Evolutionary conservation across 2,888 invertebrate genomes (phyloP).

Genomic region (Campoplex capitator): DNA sequence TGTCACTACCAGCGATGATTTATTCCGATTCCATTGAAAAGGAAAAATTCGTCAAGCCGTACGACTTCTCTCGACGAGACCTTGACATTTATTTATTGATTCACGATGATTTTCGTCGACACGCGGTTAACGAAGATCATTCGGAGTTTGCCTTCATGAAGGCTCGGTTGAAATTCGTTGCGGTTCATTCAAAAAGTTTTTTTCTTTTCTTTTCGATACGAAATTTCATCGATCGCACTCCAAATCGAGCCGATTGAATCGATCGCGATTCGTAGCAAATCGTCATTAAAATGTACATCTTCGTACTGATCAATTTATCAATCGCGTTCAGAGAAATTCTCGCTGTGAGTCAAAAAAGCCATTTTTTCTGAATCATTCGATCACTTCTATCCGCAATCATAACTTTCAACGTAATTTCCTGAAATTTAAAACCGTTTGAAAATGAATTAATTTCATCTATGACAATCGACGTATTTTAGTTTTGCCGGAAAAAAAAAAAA

Average conservation of each 20-base stretch:
- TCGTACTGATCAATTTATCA: not conserved
- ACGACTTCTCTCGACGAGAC: not conserved
- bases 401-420: not conserved
- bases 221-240: not conserved
- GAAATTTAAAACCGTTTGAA: not conserved
- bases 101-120: not conserved
- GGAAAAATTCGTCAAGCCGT: not conserved
- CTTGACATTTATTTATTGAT: slow-evolving; percentile 13
- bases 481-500: not conserved
- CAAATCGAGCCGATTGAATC: not conserved
- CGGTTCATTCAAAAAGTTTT: not conserved
- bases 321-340: not conserved
- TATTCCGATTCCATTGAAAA: not conserved
- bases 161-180: not conserved
- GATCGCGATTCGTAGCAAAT: not conserved
- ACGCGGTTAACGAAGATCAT: not conserved
- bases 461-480: not conserved
- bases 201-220: not conserved
- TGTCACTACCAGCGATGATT: not conserved
- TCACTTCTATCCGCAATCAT: not conserved
- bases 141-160: not conserved
- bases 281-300: not conserved
- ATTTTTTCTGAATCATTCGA: not conserved
- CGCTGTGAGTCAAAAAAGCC: not conserved
- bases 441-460: not conserved